A percentile compares a stretch with the other conserved stretches of the same genome.
Conservation (phyloP, 2,797 vertebrate species). For the Rhinogobio ventralis region DNA sequence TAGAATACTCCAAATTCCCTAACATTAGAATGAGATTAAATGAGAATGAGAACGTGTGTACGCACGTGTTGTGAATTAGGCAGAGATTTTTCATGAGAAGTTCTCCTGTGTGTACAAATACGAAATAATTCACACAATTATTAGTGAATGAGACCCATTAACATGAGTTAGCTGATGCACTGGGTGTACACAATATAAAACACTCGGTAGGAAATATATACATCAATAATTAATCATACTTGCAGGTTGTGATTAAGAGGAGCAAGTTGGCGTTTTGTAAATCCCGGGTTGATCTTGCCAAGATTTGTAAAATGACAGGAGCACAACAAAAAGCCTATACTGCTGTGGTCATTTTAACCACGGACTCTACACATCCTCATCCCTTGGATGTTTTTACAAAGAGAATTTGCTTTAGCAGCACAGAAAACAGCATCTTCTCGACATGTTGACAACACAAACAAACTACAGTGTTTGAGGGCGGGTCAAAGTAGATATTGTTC, state of each 20-base stretch:
- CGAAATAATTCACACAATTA: neutral
- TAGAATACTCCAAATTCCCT: neutral
- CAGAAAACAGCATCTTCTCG: neutral
- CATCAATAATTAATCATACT: neutral
- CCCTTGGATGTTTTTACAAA: neutral
- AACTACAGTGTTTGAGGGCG: neutral
- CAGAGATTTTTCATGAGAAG: neutral
- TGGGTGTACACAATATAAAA: neutral
- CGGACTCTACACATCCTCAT: neutral
- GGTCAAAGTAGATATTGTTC: neutral
- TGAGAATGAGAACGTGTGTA: too few species aligned
- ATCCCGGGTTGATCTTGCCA: neutral
- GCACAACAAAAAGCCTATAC: neutral
- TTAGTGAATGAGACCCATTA: neutral
- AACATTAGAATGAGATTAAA: neutral
- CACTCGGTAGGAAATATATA: neutral
- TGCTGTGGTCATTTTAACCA: neutral
- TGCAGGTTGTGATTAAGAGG: neutral
- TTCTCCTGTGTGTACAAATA: neutral
- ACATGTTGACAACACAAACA: neutral
- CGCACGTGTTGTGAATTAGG: neutral
- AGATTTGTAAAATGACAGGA: neutral
- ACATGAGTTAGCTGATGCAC: neutral
- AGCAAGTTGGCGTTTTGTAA: neutral
- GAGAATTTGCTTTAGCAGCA: neutral